Conservation (phyloP, 1,140 invertebrate species). For the Bombus ignitus region DNA sequence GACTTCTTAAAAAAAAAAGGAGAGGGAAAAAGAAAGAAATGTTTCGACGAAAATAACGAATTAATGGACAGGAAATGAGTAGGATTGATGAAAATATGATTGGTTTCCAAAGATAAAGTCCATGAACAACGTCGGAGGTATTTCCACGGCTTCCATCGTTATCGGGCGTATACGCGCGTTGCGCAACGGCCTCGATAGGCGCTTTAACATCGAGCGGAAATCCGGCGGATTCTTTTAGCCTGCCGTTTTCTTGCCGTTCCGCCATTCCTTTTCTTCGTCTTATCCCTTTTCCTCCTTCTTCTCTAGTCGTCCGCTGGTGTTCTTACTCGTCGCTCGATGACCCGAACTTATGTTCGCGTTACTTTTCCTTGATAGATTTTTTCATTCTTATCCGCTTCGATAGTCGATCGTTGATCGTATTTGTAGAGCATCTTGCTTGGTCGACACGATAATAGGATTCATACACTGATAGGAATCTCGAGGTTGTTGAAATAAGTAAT, state of each 20-base stretch:
- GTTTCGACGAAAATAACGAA: neutral
- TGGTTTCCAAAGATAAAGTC: neutral
- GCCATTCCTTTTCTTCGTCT: conserved; percentile 44
- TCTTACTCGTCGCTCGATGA: conserved; percentile 41
- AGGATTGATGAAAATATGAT: neutral
- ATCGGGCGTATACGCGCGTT: conserved; percentile 59
- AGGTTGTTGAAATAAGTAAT: too few species aligned
- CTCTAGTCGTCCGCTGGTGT: neutral
- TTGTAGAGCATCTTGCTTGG: neutral
- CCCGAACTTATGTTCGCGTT: conserved; percentile 26
- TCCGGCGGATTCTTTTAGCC: conserved; percentile 77
- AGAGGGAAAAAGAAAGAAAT: neutral
- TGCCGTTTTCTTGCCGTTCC: conserved; percentile 66
- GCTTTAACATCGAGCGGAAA: conserved; percentile 74
- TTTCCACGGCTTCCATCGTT: conserved; percentile 53
- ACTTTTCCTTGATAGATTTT: neutral
- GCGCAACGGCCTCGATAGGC: conserved; percentile 75
- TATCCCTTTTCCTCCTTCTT: conserved; percentile 42
- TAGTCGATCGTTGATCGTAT: too few species aligned
- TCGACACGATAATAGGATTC: too few species aligned
- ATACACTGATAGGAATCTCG: too few species aligned
- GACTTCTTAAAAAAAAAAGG: neutral
- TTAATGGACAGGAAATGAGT: neutral
- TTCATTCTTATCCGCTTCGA: neutral
- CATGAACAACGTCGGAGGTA: neutral